Conservation (phyloP, 2,113 vertebrate genomes). For the Pygoscelis antarcticus region DNA sequence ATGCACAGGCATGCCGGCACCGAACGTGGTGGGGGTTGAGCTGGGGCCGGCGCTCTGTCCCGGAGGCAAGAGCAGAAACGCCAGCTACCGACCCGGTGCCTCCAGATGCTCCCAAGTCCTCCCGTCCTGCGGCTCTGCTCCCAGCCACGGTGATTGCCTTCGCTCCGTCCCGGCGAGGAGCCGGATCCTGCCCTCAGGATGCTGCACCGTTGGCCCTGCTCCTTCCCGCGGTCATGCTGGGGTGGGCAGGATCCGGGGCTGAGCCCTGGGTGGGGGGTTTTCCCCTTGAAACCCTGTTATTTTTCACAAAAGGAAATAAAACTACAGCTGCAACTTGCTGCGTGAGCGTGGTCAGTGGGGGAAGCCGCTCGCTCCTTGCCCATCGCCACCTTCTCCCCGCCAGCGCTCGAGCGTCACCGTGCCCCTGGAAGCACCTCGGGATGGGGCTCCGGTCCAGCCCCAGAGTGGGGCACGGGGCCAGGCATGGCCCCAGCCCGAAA, state of each 20-base stretch:
- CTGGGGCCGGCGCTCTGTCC: background rate
- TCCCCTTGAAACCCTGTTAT: slow-evolving; percentile 60
- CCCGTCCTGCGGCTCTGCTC: background rate
- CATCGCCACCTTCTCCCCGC: background rate
- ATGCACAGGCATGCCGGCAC: background rate
- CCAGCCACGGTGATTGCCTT: background rate
- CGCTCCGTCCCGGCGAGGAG: background rate
- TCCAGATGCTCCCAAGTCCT: background rate
- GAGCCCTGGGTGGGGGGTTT: slow-evolving; percentile 35
- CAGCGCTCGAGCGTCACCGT: accelerated
- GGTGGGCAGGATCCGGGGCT: slow-evolving; percentile 10
- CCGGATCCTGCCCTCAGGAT: background rate
- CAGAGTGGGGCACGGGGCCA: accelerated
- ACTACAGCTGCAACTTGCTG: slow-evolving; percentile 61
- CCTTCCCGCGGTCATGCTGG: slow-evolving; percentile 42
- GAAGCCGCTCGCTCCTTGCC: accelerated
- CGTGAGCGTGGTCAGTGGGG: slow-evolving; percentile 30
- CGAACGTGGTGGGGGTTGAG: accelerated
- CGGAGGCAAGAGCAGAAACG: background rate
- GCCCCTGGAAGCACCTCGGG: accelerated
- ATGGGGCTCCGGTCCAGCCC: background rate
- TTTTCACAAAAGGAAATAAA: slow-evolving; percentile 83
- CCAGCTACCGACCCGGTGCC: background rate
- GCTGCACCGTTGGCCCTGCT: background rate
- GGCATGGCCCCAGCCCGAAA: background rate